Conservation (phyloP, 2,888 invertebrate genomes). For the Pocota personata region DNA sequence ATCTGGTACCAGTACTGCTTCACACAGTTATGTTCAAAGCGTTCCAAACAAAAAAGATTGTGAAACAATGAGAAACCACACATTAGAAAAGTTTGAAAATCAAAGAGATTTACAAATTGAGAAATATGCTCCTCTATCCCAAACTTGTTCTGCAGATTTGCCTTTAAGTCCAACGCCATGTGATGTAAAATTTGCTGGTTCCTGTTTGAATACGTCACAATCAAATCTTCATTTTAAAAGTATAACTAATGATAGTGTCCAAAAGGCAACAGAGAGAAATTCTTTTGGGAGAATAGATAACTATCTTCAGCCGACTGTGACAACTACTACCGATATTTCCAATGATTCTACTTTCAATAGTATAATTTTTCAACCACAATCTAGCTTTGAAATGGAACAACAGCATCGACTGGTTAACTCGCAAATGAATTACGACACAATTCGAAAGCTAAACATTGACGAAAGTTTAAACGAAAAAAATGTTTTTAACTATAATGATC, state of each 20-base stretch:
- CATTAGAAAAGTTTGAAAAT: conserved; percentile 13
- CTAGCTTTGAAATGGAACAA: conserved; percentile 22
- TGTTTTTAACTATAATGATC: conserved; percentile 31
- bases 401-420: conserved; percentile 5
- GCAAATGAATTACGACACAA: conserved; percentile 44
- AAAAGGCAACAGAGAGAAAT: conserved; percentile 12
- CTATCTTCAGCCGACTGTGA: conserved; percentile 42
- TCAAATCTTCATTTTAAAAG: conserved; percentile 12
- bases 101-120: conserved; percentile 14
- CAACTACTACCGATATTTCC: conserved; percentile 43
- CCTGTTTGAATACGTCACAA: not conserved
- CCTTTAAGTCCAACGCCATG: not conserved
- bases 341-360: conserved; percentile 38
- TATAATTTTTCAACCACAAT: conserved; percentile 33
- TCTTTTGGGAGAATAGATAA: conserved; percentile 22
- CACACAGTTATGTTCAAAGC: conserved; percentile 10
- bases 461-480: conserved; percentile 26
- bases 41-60: conserved; percentile 16
- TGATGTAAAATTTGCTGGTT: conserved; percentile 4
- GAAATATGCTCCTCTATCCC: conserved; percentile 31
- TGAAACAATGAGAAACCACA: not conserved
- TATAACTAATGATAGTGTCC: conserved; percentile 6
- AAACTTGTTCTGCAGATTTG: conserved; percentile 32
- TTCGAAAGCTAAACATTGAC: conserved; percentile 20
- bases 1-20: not conserved